Evolutionary conservation across 2,797 vertebrate genomes (phyloP).

Genomic region (Coccyzus lansbergi): DNA sequence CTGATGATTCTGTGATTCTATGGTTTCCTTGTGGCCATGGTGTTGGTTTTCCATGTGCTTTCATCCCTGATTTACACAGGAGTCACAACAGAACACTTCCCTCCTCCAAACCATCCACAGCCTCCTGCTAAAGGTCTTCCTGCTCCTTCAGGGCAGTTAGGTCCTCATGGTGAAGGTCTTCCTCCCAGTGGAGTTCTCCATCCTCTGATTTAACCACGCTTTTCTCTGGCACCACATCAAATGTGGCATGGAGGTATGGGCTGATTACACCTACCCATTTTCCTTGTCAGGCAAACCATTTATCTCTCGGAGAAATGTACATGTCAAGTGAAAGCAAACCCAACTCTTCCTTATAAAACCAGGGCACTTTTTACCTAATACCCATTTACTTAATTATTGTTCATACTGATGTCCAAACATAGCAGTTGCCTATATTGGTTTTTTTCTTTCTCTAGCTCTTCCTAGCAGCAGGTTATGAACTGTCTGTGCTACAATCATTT

Average conservation of each 20-base stretch:
- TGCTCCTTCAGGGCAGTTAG: neutral
- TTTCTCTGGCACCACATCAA: neutral
- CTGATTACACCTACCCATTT: neutral
- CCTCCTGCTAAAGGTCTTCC: neutral
- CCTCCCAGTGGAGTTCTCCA: neutral
- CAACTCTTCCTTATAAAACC: neutral
- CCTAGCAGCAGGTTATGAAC: neutral
- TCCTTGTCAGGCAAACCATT: neutral
- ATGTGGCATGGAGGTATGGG: neutral
- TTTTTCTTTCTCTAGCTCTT: neutral
- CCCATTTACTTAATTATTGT: neutral
- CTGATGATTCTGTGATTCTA: too few relatives aligned
- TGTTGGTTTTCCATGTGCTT: neutral
- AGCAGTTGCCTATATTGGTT: neutral
- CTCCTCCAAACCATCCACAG: neutral
- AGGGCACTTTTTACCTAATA: neutral
- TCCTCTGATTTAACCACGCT: neutral
- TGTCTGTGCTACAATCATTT: neutral
- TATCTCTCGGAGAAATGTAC: neutral
- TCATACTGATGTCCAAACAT: neutral
- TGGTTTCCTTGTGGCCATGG: neutral
- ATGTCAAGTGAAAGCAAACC: fast-evolving
- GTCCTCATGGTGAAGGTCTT: neutral
- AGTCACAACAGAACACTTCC: too few relatives aligned
- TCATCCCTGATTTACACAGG: neutral